phyloP scores from a whole-genome alignment of 2,113 vertebrate species.

The Colistium nudipinnis region DNA sequence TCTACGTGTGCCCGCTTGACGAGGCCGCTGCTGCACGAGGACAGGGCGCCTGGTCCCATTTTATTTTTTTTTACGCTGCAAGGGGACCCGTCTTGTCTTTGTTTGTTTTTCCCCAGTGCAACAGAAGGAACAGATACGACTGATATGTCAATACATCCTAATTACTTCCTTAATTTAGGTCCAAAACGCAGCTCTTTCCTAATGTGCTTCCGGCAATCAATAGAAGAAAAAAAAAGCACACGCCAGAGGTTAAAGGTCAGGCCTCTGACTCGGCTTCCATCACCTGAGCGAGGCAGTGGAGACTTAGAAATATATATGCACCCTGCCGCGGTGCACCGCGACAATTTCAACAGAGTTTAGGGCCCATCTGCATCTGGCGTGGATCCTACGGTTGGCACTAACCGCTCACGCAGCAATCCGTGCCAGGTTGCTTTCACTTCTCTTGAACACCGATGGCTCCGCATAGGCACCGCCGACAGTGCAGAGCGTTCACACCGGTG shows the following conservation, averaged over 20 bases:
- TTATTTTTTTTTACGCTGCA: slow-evolving; percentile 7
- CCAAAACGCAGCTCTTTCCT: not conserved
- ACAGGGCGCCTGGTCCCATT: not conserved
- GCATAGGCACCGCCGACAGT: not conserved
- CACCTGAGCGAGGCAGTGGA: slow-evolving; percentile 43
- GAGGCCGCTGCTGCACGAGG: slow-evolving; percentile 17
- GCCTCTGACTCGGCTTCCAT: slow-evolving; percentile 41
- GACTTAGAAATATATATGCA: slow-evolving; percentile 37
- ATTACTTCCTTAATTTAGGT: no score
- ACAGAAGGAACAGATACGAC: not conserved
- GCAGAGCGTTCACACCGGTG: not conserved
- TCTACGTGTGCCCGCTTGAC: slow-evolving; percentile 27
- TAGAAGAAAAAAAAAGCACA: not conserved
- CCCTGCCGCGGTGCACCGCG: slow-evolving; percentile 48
- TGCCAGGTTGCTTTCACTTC: slow-evolving; percentile 1
- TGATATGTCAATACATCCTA: slow-evolving; percentile 13
- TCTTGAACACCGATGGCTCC: not conserved
- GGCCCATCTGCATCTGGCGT: slow-evolving; percentile 49
- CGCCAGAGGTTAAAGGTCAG: slow-evolving; percentile 38
- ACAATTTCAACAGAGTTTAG: slow-evolving; percentile 66
- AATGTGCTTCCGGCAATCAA: not conserved
- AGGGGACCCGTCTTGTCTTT: not conserved
- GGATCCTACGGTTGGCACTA: slow-evolving; percentile 11
- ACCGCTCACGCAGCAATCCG: not conserved
- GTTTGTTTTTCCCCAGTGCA: not conserved